Percentiles rank a stretch among this genome's conserved stretches.
Conservation (phyloP, 2,888 invertebrate genomes). For the Nephrotoma flavescens region DNA sequence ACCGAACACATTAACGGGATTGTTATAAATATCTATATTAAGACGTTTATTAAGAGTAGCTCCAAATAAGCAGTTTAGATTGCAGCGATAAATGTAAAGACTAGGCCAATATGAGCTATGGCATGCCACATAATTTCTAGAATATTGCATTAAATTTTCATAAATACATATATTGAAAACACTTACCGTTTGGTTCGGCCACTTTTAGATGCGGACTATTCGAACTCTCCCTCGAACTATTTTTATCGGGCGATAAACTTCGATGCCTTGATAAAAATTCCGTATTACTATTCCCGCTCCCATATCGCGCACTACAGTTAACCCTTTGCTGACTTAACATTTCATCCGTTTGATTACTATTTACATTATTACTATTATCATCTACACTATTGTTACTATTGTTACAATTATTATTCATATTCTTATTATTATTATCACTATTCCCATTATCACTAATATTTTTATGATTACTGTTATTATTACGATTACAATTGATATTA, state of each 20-base stretch:
- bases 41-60: no score
- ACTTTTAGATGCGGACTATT: slow-evolving; percentile 23
- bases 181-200: slow-evolving; percentile 26
- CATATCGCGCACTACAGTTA: neutral
- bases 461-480: slow-evolving; percentile 10
- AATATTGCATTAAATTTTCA: no score
- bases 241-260: slow-evolving; percentile 29
- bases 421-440: neutral
- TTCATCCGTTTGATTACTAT: neutral
- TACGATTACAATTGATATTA: neutral
- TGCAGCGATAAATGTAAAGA: no score
- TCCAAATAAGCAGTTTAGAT: no score
- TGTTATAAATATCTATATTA: no score
- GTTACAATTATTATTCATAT: neutral
- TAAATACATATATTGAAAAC: neutral
- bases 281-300: slow-evolving; percentile 7
- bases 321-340: neutral
- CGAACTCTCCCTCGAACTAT: slow-evolving; percentile 31
- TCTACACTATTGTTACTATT: neutral
- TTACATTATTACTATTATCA: neutral
- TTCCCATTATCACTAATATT: neutral
- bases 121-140: no score
- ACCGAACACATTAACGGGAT: no score
- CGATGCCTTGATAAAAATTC: slow-evolving; percentile 13
- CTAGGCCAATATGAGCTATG: no score